phyloP scores from a whole-genome alignment of 2,888 invertebrate genomes.

The Lochmaea crataegi region DNA sequence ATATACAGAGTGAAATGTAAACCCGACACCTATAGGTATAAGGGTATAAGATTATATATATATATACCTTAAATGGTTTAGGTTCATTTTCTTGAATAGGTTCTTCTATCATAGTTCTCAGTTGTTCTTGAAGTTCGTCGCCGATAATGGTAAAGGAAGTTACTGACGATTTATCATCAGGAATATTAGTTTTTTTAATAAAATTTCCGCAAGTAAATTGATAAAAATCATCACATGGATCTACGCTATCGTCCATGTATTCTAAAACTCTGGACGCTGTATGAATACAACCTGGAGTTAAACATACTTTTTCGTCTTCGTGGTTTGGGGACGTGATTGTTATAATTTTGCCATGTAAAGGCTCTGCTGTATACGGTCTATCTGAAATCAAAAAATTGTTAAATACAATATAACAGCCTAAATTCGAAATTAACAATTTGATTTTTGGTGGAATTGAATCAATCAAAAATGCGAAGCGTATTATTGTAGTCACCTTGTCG shows the following conservation, averaged over 20 bases:
- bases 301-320: constrained; percentile 70
- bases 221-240: constrained; percentile 88
- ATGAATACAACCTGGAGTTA: constrained; percentile 82
- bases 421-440: background rate
- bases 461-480: background rate
- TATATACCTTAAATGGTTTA: constrained; percentile 66
- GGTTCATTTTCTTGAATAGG: constrained; percentile 72
- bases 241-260: constrained; percentile 77
- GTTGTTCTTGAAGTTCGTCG: constrained; percentile 79
- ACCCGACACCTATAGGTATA: too few relatives aligned
- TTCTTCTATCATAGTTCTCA: constrained; percentile 77
- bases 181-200: constrained; percentile 77
- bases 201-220: constrained; percentile 84
- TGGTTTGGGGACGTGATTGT: constrained; percentile 50
- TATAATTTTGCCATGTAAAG: constrained; percentile 52
- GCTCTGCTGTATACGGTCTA: constrained; percentile 56
- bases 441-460: constrained; percentile 5
- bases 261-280: constrained; percentile 80
- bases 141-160: constrained; percentile 82
- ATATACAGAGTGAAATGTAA: too few relatives aligned
- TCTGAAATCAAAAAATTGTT: constrained; percentile 40
- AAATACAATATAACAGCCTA: background rate
- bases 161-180: constrained; percentile 84
- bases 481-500: constrained; percentile 1
- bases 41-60: too few relatives aligned